Base-by-base conservation (phyloP, 2,888 invertebrate species). In the Perizoma flavofasciatum region DNA sequence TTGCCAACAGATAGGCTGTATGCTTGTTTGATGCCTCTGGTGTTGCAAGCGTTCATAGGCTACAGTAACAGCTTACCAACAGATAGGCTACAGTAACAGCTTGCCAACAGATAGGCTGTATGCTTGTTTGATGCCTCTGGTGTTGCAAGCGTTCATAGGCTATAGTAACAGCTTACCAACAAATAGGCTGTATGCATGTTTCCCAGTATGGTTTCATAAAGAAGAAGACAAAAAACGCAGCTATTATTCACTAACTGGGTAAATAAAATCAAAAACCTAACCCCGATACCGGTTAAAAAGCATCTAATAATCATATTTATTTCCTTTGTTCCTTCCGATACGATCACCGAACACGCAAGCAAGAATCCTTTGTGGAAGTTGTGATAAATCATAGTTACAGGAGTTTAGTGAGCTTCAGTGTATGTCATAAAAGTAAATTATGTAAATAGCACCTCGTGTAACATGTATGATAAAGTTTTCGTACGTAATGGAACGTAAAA, bases 271-370 rank as follows among this genome's bases (percentile, higher is more conserved):
- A 52, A 49, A 22, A 35, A 49, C 6, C 41, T 40, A 41, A 61
- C 52, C 61, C 39, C 50, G 33, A 40, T 44, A 53, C 10, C 49
- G 33, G 22, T 59, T 44, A 49, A 32, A 40, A 60, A 54, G 54
- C 58, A 48, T 58, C 40, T 50, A 40, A 58, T 50, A 44, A 58
- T 50, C 39, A 33, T 49, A 50, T 57, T 54, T 54, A 61, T 53
- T 35, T 57, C 45, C 47, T 50, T 49, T 55, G 47, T 51, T 41
- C 48, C 34, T 43, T 49, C 40, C 46, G 47, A 47, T 57, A 61
- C 44, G 11, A 43, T 10, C 46, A 35, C 10, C 1, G 34, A 47
- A 39, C 61, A 61, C 54, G 61, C 61, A 35, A 61, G 4, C 57
- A 35, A 8, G 39, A 22, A 37, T 39, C 8, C 9, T 49, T 35